A percentile compares a stretch with the other conserved stretches of the same genome.
Evolutionary conservation across 2,888 invertebrate species (phyloP).

Genomic region (Parasteatoda lunata): DNA sequence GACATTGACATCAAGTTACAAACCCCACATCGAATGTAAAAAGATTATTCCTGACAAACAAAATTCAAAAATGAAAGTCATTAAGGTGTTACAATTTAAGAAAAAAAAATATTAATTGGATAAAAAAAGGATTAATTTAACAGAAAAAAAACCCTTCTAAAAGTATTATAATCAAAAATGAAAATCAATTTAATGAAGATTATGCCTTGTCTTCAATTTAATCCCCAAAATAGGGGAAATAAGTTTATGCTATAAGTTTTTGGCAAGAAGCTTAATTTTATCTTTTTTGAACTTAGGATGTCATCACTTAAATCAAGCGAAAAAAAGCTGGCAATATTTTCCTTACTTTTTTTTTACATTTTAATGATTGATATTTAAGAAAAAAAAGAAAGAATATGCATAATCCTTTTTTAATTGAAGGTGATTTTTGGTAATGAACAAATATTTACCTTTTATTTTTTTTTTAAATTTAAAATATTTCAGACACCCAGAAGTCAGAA

Average conservation of each 20-base stretch:
- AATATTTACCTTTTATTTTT: too few species aligned
- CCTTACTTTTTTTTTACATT: background rate
- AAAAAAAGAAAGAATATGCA: constrained; percentile 3
- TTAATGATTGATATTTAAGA: constrained; percentile 14
- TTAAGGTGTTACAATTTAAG: background rate
- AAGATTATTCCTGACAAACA: constrained; percentile 2
- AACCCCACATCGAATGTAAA: background rate
- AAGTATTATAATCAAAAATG: background rate
- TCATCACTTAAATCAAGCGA: constrained; percentile 8
- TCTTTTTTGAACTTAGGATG: constrained; percentile 24
- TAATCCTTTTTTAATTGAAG: constrained; percentile 51
- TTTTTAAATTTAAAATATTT: too few species aligned
- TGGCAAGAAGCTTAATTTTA: constrained; percentile 48
- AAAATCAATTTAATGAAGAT: background rate
- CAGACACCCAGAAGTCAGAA: too few species aligned
- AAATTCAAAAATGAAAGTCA: background rate
- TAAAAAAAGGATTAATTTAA: background rate
- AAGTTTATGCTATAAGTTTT: constrained; percentile 36
- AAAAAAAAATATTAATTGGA: background rate
- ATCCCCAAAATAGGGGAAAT: constrained; percentile 37
- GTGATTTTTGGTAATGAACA: background rate
- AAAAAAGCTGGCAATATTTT: background rate
- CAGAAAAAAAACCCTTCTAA: background rate
- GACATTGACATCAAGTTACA: too few species aligned
- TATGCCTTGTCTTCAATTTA: constrained; percentile 17